Evolutionary conservation across 2,113 vertebrate species (phyloP).

Genomic region (Erythrolamprus reginae): DNA sequence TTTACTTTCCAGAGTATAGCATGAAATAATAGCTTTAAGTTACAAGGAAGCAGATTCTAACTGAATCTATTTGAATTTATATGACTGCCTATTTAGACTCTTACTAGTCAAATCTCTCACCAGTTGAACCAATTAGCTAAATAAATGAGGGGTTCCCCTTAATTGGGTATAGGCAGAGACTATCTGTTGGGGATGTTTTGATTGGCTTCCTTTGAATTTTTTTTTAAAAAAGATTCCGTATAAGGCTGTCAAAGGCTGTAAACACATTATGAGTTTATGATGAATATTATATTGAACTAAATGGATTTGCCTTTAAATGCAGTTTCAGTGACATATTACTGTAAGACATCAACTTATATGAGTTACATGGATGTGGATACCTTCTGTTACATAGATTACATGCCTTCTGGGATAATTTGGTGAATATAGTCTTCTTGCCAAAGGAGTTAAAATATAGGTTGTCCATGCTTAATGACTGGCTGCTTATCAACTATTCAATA

Average conservation of each 20-base stretch:
- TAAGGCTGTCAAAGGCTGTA: background rate
- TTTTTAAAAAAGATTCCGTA: background rate
- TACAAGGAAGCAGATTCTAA: background rate
- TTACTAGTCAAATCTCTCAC: background rate
- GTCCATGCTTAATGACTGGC: background rate
- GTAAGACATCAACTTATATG: background rate
- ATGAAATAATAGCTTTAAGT: background rate
- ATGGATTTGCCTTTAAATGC: background rate
- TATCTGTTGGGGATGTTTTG: background rate
- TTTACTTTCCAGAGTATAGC: background rate
- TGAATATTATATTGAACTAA: background rate
- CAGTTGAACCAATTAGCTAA: background rate
- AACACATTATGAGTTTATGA: background rate
- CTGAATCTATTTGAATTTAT: background rate
- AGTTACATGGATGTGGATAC: background rate
- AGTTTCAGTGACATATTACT: background rate
- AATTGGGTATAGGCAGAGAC: background rate
- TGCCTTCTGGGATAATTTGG: background rate
- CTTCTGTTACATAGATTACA: no score
- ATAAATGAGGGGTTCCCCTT: background rate
- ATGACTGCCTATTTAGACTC: background rate
- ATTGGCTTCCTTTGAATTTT: background rate
- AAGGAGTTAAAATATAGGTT: background rate
- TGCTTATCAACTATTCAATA: background rate
- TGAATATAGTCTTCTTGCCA: background rate